These are phyloP conservation scores for Kryptopterus vitreolus DNA, from an alignment of 2,797 vertebrate genomes.

Conservation along the genomic window DNA sequence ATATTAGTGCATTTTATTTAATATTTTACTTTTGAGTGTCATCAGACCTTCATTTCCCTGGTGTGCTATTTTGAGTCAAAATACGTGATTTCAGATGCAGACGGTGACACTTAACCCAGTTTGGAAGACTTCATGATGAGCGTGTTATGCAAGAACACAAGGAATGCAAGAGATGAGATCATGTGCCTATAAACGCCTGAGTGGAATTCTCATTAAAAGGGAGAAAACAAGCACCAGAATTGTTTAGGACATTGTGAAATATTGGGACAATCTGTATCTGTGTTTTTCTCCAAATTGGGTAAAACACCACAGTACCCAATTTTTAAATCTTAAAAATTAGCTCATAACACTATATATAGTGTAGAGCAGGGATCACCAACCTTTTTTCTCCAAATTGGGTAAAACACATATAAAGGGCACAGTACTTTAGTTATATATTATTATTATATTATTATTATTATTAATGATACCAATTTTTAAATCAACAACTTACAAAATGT, in stretches of 20 bases:
- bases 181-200: neutral
- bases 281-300: neutral
- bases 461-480: no score
- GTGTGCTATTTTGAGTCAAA: neutral
- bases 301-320: neutral
- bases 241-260: neutral
- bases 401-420: no score
- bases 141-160: slow-evolving; percentile 51
- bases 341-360: no score
- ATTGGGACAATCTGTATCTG: neutral
- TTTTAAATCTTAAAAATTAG: no score
- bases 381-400: no score
- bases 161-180: slow-evolving; percentile 41
- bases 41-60: neutral
- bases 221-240: neutral
- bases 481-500: no score
- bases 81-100: slow-evolving; percentile 13
- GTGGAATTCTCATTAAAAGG: neutral
- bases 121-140: slow-evolving; percentile 43
- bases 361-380: no score
- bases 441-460: no score
- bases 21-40: neutral
- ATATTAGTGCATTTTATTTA: neutral
- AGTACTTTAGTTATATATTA: no score
- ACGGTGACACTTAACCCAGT: slow-evolving; percentile 30